Evolutionary conservation across 1,140 invertebrate genomes (phyloP).

Genomic region (Drosophila asahinai): DNA sequence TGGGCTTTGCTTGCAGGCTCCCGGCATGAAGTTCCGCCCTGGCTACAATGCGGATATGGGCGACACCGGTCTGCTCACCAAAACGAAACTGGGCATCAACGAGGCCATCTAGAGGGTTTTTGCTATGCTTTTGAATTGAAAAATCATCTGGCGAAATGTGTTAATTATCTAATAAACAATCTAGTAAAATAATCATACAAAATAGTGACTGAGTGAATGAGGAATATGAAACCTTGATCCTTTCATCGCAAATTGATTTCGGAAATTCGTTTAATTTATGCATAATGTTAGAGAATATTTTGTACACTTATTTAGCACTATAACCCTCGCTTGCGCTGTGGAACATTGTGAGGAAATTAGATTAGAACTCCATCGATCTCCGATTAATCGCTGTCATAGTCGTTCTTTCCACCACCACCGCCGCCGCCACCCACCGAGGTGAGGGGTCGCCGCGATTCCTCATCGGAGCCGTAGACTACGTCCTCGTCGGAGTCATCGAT

Average conservation of each 20-base stretch:
- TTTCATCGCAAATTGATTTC: constrained; percentile 7
- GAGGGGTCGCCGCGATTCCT: constrained; percentile 92
- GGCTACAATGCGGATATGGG: constrained; percentile 87
- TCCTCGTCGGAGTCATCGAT: constrained; percentile 99
- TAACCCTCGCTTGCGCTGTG: constrained; percentile 31
- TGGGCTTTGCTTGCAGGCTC: constrained; percentile 83
- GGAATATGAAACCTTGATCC: background rate
- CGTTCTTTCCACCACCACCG: constrained; percentile 86
- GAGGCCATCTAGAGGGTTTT: constrained; percentile 51
- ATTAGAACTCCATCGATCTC: background rate
- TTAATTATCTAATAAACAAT: constrained; percentile 81
- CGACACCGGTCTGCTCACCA: constrained; percentile 86
- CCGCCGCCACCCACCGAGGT: constrained; percentile 73
- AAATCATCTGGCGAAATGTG: constrained; percentile 69
- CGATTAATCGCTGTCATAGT: constrained; percentile 89
- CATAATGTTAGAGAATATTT: constrained; percentile 49
- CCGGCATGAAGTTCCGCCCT: constrained; percentile 86
- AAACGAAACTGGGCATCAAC: constrained; percentile 74
- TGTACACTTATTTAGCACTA: constrained; percentile 61
- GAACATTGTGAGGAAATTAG: constrained; percentile 48
- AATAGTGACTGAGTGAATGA: background rate
- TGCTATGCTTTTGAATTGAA: constrained; percentile 30
- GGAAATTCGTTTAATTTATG: constrained; percentile 51
- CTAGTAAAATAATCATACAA: constrained; percentile 64
- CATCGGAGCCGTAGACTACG: constrained; percentile 97